Evolutionary conservation across 92 coral and sea anemone genomes (phyloP), one percentile per base, ranked within the genome.

Genomic region (Paramuricea clavata): DNA sequence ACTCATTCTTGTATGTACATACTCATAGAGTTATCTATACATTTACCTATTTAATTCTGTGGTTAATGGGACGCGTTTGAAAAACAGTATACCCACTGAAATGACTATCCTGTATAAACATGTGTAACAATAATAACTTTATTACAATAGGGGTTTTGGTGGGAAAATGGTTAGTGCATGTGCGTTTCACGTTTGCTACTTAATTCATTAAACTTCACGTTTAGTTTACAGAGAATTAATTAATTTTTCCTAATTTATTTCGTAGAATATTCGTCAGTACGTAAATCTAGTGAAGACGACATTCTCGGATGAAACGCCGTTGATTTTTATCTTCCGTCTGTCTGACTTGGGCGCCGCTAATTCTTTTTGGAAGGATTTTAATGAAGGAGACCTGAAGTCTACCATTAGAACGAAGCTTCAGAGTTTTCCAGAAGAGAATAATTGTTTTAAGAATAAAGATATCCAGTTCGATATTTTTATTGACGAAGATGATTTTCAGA

Each of bases 321-420:
- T 94, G 7, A 69, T 92, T 26, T 69, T 91, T 28, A 78, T 92
- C 57, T 94, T 96, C 35, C 91, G 99, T 11, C 84, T 96, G 68
- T 96, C 97, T n/a, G 87, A 92, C 36, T 93, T 87, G n/a, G 81
- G 87, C 4, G 98, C 98, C 0, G 94, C 97, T 4, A 86, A 81
- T 17, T 69, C 86, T 42, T 68, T 96, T 26, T 92, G 97, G 99
- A 71, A 90, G 34, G 91, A 93, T 93, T 94, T 90, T 83, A 75
- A 57, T 2, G 52, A 87, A 6, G 81, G 71, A 11, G 34, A 57
- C 11, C 85, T 96, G 19, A 83, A 86, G 23, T 39, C 76, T 12
- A 74, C 13, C 44, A 77, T 96, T 2, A 82, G 61, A 35, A 81
- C 81, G 22, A 73, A 76, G 10, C 76, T 95, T 57, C 64, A 23